Base-by-base conservation (phyloP, 2,113 vertebrate genomes). In the Hippocampus mohnikei region DNA sequence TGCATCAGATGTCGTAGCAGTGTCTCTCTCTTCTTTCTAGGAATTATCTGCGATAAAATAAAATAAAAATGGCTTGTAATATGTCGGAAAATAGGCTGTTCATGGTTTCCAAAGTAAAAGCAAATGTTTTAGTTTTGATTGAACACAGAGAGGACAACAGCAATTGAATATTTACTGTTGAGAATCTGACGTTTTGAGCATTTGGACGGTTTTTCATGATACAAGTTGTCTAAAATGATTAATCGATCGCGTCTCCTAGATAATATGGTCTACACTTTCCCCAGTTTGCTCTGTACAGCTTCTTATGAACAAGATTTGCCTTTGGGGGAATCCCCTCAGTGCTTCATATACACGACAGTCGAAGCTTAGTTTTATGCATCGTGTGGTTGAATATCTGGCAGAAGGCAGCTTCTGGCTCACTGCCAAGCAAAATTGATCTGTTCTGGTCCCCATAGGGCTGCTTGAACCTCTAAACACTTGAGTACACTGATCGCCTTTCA, bases 401-500 rank as follows among this genome's bases (percentile, higher is more conserved):
- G 69, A 76, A 71, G 52, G 67, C 62, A 71, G 78, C 66, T 63
- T 73, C 77, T 87, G 86, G 84, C 81, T 82, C 52, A 21, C 6
- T 18, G 78, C 87, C 88, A 87, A 48, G 62, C 29, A 53, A 64
- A 65, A 91, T 91, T 62, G 87, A 91, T 89, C 74, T 15, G 56
- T 79, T 84, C 69, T 69, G 70, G 66, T 88, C 84, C 88, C 87
- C 71, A 82, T 83, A 86, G 88, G 80, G 62, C 77, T 67, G 70
- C 87, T 87, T 85, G 78, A 85, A 81, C 86, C 81, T 87, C 81
- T 85, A 82, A 89, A 88, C 87, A 88, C 76, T 83, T 80, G 86
- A 87, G 82, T 74, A 83, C 79, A 85, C 82, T 80, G 84, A 90
- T 89, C 82, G 85, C 69, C 83, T 91, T 89, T 87, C 87, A 88